Conservation (phyloP, 2,113 vertebrate species). For the Dryoscopus gambensis region DNA sequence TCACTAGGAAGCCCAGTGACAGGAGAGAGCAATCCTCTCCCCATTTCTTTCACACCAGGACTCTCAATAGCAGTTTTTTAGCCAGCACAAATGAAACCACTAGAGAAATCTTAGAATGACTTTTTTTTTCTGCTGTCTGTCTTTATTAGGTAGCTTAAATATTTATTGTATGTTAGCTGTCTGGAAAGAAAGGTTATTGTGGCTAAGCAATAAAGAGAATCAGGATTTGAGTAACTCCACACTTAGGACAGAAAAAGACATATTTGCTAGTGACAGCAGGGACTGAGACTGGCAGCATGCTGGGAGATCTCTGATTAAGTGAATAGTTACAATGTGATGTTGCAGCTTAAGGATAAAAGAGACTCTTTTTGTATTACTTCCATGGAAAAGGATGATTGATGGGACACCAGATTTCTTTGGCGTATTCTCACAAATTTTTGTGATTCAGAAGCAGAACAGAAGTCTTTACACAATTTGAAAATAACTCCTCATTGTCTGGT, state of each 20-base stretch:
- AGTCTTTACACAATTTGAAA: not conserved
- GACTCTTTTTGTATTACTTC: not conserved
- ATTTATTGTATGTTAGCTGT: not conserved
- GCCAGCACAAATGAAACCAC: not conserved
- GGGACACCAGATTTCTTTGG: not conserved
- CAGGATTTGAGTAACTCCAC: not conserved
- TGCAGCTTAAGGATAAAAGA: not conserved
- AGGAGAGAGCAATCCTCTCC: not conserved
- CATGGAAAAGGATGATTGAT: not conserved
- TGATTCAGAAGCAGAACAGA: not conserved
- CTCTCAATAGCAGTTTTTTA: not conserved
- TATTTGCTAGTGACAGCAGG: not conserved
- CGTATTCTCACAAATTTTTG: not conserved
- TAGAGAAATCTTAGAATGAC: not conserved
- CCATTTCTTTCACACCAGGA: not conserved
- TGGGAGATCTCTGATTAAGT: not conserved
- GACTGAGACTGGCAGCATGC: not conserved
- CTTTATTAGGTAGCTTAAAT: not conserved
- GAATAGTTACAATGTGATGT: not conserved
- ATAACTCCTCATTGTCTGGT: not conserved
- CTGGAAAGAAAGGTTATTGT: not conserved
- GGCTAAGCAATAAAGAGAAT: not conserved
- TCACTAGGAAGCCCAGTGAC: not conserved
- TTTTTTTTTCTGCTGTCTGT: not conserved
- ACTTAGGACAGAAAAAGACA: not conserved